Evolutionary conservation across 2,113 vertebrate species (phyloP).

Genomic region (Cervus canadensis): DNA sequence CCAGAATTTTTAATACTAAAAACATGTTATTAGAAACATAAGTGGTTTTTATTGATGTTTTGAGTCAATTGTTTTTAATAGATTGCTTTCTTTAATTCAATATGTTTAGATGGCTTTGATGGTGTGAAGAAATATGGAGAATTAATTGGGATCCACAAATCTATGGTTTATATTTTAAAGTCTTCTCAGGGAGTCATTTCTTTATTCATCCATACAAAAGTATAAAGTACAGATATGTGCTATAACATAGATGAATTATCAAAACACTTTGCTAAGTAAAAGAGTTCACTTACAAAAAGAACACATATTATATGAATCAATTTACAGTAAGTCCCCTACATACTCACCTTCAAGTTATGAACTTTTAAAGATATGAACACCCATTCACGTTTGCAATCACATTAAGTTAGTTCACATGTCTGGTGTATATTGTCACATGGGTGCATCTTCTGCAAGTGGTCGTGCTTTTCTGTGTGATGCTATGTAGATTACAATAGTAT

Average conservation of each 20-base stretch:
- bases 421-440: background rate
- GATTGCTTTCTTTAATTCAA: background rate
- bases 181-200: background rate
- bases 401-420: background rate
- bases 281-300: background rate
- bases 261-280: background rate
- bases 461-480: accelerated
- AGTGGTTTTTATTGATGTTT: background rate
- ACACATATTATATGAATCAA: background rate
- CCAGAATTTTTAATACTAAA: background rate
- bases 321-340: background rate
- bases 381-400: background rate
- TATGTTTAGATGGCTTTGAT: background rate
- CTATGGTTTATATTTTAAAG: background rate
- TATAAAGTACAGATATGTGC: background rate
- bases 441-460: background rate
- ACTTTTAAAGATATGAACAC: background rate
- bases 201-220: background rate
- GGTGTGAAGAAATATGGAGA: background rate
- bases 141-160: background rate
- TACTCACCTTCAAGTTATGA: background rate
- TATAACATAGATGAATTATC: background rate
- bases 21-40: background rate
- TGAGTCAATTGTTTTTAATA: background rate
- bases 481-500: background rate